Conservation (phyloP, 2,888 invertebrate species). For the Xylota sylvarum region DNA sequence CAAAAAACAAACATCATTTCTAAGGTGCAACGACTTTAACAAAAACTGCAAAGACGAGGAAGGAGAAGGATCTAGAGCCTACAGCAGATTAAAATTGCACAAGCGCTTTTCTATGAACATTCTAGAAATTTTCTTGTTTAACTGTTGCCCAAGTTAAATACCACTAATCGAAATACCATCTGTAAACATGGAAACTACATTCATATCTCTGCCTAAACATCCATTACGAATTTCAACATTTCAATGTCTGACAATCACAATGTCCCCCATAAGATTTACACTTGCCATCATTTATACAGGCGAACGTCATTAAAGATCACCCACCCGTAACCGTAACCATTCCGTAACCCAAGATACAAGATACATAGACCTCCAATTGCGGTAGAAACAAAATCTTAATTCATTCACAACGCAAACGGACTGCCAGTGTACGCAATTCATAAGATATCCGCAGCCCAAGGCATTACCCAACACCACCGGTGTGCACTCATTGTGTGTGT, state of each 20-base stretch:
- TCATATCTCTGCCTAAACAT: background rate
- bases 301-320: constrained; percentile 49
- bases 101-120: too few relatives aligned
- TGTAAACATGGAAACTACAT: background rate
- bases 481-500: constrained; percentile 20
- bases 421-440: constrained; percentile 44
- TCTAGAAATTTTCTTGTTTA: background rate
- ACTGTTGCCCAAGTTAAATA: background rate
- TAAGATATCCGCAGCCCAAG: constrained; percentile 25
- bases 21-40: too few relatives aligned
- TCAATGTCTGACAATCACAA: background rate
- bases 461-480: constrained; percentile 27
- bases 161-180: constrained; percentile 9
- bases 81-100: too few relatives aligned
- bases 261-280: constrained; percentile 1
- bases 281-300: background rate
- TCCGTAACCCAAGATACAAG: constrained; percentile 19
- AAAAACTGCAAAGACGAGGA: too few relatives aligned
- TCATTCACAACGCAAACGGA: constrained; percentile 64
- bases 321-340: constrained; percentile 48
- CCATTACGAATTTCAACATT: constrained; percentile 9
- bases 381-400: constrained; percentile 29
- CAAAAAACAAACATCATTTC: too few relatives aligned
- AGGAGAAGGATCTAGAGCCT: too few relatives aligned
- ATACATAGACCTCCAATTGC: constrained; percentile 21